phyloP scores from a whole-genome alignment of 2,797 vertebrate genomes.

The Sternotherus odoratus region DNA sequence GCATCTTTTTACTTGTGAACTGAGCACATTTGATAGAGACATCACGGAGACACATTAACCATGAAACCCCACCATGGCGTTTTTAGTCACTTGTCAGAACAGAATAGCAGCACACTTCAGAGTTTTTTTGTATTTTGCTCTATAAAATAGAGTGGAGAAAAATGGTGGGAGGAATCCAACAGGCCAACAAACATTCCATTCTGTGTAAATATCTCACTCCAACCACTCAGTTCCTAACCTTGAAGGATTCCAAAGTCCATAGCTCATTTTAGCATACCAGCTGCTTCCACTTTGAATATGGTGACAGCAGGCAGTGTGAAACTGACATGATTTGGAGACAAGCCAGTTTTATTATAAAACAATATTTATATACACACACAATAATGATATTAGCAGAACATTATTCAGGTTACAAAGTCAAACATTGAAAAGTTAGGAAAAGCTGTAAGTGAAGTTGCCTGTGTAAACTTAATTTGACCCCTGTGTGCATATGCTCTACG shows the following conservation, averaged over 20 bases:
- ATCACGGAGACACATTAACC: not conserved
- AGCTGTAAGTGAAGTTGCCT: rapidly evolving
- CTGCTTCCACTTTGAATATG: conserved; percentile 48
- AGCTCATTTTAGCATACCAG: conserved; percentile 64
- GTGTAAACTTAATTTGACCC: rapidly evolving
- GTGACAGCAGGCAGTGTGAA: conserved; percentile 41
- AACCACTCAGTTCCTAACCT: conserved; percentile 55
- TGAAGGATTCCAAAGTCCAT: conserved; percentile 31
- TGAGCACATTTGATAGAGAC: not conserved
- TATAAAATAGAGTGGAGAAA: not conserved
- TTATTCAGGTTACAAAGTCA: rapidly evolving
- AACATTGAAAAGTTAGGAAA: not conserved
- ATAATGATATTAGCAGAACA: not conserved
- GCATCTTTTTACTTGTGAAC: not conserved
- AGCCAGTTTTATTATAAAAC: conserved; percentile 36
- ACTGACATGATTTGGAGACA: conserved; percentile 40
- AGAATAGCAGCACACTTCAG: not conserved
- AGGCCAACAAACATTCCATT: conserved; percentile 17
- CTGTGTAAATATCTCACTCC: conserved; percentile 50
- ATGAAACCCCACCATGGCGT: not conserved
- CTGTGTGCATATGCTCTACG: rapidly evolving
- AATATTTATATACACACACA: not conserved
- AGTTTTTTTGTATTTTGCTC: not conserved
- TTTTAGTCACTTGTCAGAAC: not conserved
- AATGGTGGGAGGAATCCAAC: conserved; percentile 43